Evolutionary conservation across 1,140 invertebrate species (phyloP).

Genomic region (Lutraria rhynchaena): DNA sequence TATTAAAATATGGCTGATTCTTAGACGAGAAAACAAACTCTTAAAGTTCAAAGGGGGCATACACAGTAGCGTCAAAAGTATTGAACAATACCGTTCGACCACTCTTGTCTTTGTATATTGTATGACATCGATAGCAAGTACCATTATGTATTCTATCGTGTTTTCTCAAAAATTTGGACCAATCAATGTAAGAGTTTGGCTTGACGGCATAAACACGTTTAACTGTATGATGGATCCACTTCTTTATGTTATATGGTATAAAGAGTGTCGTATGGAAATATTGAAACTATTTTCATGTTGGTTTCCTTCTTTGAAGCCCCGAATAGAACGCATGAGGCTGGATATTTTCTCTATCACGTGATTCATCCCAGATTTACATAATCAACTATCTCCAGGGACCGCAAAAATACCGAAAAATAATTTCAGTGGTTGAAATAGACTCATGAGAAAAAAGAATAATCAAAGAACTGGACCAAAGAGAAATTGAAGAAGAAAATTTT

Average conservation of each 20-base stretch:
- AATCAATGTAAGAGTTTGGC: background rate
- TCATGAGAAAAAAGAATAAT: too few species aligned
- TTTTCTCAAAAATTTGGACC: background rate
- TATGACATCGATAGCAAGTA: background rate
- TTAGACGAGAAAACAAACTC: background rate
- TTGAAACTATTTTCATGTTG: background rate
- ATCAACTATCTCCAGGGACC: too few species aligned
- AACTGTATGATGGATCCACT: slow-evolving; percentile 24
- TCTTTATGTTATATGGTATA: slow-evolving; percentile 21
- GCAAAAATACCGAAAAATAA: too few species aligned
- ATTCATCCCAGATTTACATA: too few species aligned
- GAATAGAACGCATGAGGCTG: slow-evolving; percentile 3
- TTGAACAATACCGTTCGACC: slow-evolving; percentile 1
- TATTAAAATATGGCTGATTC: slow-evolving; percentile 8
- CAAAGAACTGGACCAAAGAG: too few species aligned
- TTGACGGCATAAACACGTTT: background rate
- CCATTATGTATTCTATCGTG: background rate
- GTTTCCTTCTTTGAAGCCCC: background rate
- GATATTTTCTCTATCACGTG: background rate
- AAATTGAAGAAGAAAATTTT: too few species aligned
- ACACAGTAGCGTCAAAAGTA: background rate
- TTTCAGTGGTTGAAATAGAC: too few species aligned
- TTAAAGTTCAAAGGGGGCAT: background rate
- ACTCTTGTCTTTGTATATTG: slow-evolving; percentile 10
- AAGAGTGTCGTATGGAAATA: slow-evolving; percentile 31